Evolutionary conservation across 2,888 invertebrate species (phyloP).

Genomic region (Conistra vaccinii): DNA sequence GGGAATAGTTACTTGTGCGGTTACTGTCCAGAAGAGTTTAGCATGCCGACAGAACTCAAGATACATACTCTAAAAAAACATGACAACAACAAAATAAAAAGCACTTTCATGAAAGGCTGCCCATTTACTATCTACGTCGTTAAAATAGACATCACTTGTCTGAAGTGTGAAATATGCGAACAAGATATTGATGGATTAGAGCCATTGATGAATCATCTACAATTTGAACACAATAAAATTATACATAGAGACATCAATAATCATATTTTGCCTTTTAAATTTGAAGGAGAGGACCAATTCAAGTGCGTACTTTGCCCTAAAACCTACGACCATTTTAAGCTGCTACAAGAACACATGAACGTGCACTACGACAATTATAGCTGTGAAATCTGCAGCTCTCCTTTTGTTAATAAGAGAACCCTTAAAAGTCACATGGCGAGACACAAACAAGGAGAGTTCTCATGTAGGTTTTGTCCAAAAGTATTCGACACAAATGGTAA

Average conservation of each 20-base stretch:
- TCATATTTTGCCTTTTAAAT: constrained; percentile 63
- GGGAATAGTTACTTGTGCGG: constrained; percentile 77
- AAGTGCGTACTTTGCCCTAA: constrained; percentile 50
- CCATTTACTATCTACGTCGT: constrained; percentile 58
- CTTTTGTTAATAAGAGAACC: constrained; percentile 78
- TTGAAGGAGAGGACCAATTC: constrained; percentile 45
- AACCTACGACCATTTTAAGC: constrained; percentile 50
- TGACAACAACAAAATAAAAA: constrained; percentile 63
- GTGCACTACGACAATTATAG: constrained; percentile 56
- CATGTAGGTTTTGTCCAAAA: constrained; percentile 55
- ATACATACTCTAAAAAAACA: constrained; percentile 73
- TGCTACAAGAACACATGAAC: constrained; percentile 64
- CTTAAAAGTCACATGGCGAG: constrained; percentile 42
- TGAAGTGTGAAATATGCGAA: constrained; percentile 52
- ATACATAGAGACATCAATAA: constrained; percentile 59
- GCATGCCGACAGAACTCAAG: constrained; percentile 74
- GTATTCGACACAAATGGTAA: constrained; percentile 55
- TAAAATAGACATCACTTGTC: constrained; percentile 58
- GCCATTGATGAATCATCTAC: constrained; percentile 43
- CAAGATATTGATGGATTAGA: constrained; percentile 47
- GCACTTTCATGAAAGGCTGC: constrained; percentile 69
- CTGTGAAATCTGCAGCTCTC: constrained; percentile 70
- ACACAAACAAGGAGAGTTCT: constrained; percentile 59
- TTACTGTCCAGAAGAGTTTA: constrained; percentile 73
- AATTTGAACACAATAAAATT: constrained; percentile 40